Base-by-base conservation (phyloP, 2,888 invertebrate species). In the Phortica okadai region DNA sequence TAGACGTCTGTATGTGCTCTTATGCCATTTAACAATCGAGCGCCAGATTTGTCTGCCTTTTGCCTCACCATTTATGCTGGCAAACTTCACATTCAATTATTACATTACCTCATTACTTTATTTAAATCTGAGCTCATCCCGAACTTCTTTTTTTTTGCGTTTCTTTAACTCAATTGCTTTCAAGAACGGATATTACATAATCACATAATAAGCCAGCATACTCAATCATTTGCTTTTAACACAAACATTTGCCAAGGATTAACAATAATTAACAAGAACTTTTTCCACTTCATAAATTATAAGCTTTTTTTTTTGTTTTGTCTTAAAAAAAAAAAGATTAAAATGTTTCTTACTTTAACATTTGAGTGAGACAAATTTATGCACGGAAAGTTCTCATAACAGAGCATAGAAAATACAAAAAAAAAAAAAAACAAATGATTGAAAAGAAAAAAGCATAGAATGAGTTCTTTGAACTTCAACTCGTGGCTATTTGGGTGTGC, bases 391-490 rank as follows among this genome's bases (percentile, higher is more conserved):
- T 62, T 62, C 62, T 62, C 62, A 62, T 62, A 62, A 10, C 62
- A 16, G 25, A 33, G 33, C 33, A 33, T 33, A 33, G 33, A 33
- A n/a, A n/a, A 41, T n/a, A 59, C 10, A n/a, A 59, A 59, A 2
- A 59, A 59, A 7, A 2, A 16, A 8, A 59, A n/a, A 67, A 67
- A 67, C 16, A 41, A 42, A n/a, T 33, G 33, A 33, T 33, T 33
- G 33, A 42, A 67, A 42, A 54, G 44, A 25, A 54, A 72, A 72
- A 72, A 44, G 69, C 76, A 78, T 80, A 33, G 75, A 82, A 82
- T 81, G 82, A 85, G 85, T 85, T 85, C 85, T 85, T 85, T 87
- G 85, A 85, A 85, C 85, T 84, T 78, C 73, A 67, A 75, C 41
- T 10, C 66, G 45, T 44, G 44, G 44, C 44, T 67, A 44, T 67